A percentile compares a stretch with the other conserved stretches of the same genome.
Conservation (phyloP, 2,888 invertebrate genomes). For the Hyppa rectilinea region DNA sequence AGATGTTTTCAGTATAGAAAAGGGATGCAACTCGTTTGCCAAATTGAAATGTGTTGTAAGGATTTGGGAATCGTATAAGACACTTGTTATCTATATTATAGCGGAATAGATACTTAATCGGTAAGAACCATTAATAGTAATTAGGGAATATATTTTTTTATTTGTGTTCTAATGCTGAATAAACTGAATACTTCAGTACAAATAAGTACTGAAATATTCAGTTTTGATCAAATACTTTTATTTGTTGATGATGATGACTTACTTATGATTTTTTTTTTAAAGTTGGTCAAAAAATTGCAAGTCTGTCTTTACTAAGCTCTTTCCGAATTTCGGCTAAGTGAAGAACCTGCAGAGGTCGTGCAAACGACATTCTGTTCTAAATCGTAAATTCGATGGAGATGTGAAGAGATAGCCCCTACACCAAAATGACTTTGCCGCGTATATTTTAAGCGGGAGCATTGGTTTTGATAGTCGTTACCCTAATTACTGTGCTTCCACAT, state of each 20-base stretch:
- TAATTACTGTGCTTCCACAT: conserved; percentile 54
- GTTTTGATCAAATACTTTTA: not conserved
- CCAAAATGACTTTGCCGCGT: conserved; percentile 33
- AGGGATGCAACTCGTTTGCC: not conserved
- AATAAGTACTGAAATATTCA: not conserved
- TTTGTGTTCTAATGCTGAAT: not conserved
- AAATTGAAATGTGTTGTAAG: conserved; percentile 4
- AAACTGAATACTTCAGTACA: too few relatives aligned
- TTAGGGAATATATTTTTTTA: not conserved
- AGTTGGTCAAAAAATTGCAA: too few relatives aligned
- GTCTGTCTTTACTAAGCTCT: not conserved
- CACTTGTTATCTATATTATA: not conserved
- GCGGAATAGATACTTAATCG: not conserved
- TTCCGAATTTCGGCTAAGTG: not conserved
- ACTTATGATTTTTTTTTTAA: too few relatives aligned
- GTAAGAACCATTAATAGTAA: not conserved
- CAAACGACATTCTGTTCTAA: conserved; percentile 5
- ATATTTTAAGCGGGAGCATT: conserved; percentile 52
- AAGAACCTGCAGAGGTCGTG: not conserved
- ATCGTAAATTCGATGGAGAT: conserved; percentile 31
- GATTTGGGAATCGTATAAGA: not conserved
- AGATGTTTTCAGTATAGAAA: not conserved
- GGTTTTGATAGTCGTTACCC: conserved; percentile 58
- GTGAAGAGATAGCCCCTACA: conserved; percentile 17
- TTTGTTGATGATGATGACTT: not conserved